phyloP scores from a whole-genome alignment of 2,888 invertebrate genomes.

The Eupithecia abbreviata region DNA sequence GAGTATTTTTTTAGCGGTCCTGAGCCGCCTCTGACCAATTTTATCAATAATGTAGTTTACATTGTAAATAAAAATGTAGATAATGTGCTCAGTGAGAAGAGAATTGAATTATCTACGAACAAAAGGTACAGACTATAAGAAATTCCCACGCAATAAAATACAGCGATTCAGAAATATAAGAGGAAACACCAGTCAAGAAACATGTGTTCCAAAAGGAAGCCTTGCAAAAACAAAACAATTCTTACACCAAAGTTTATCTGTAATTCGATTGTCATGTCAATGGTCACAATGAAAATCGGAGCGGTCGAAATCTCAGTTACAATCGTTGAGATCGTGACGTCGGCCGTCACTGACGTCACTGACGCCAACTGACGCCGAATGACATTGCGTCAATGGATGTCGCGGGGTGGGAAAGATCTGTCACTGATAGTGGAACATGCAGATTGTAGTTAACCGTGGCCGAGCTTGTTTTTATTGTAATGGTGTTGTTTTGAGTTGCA shows the following conservation, averaged over 20 bases:
- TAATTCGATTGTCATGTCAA: conserved; percentile 62
- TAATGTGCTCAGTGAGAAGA: background rate
- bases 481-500: no score
- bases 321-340: conserved; percentile 66
- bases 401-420: conserved; percentile 55
- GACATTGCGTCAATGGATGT: conserved; percentile 44
- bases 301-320: conserved; percentile 68
- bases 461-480: background rate
- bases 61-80: no score
- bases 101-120: background rate
- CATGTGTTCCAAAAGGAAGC: conserved; percentile 37
- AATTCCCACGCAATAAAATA: background rate
- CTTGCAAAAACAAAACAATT: conserved; percentile 26
- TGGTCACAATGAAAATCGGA: conserved; percentile 66
- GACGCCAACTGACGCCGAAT: conserved; percentile 38
- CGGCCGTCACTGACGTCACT: conserved; percentile 48
- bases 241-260: conserved; percentile 45
- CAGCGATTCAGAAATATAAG: background rate
- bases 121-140: background rate
- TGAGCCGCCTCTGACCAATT: no score
- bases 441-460: conserved; percentile 36
- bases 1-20: no score
- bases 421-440: conserved; percentile 57
- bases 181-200: conserved; percentile 39
- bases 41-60: no score